A percentile compares a stretch with the other conserved stretches of the same genome.
phyloP scores from a whole-genome alignment of 2,797 vertebrate genomes.

The Acridotheres tristis region DNA sequence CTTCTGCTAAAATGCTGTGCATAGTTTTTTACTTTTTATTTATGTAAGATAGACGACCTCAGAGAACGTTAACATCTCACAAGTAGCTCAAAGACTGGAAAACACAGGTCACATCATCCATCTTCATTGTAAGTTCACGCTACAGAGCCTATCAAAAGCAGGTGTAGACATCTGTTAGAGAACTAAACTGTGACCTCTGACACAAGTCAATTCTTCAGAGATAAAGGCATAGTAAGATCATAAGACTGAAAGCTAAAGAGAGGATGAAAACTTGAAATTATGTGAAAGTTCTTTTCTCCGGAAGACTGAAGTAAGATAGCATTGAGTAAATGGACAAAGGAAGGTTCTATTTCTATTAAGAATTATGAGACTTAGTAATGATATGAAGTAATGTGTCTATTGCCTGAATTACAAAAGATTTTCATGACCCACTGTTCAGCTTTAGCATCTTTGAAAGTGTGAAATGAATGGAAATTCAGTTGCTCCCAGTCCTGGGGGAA shows the following conservation, averaged over 20 bases:
- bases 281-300: not conserved
- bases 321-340: not conserved
- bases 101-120: not conserved
- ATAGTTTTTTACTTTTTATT: not conserved
- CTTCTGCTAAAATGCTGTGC: not conserved
- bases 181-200: not conserved
- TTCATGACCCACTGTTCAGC: not conserved
- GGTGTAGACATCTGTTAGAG: not conserved
- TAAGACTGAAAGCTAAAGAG: not conserved
- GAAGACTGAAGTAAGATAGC: not conserved
- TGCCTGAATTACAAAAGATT: not conserved
- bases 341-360: not conserved
- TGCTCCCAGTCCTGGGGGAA: not conserved
- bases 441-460: not conserved
- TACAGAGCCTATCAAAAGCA: not conserved
- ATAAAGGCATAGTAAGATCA: not conserved
- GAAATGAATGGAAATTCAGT: not conserved
- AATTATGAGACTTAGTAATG: not conserved
- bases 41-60: not conserved
- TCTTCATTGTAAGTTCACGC: not conserved
- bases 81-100: not conserved
- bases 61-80: not conserved
- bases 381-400: not conserved
- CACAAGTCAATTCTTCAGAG: not conserved
- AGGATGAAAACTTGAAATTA: not conserved